A percentile compares a stretch with the other conserved stretches of the same genome.
Evolutionary conservation across 1,140 invertebrate genomes (phyloP).

Genomic region (Neuroterus valhalla): DNA sequence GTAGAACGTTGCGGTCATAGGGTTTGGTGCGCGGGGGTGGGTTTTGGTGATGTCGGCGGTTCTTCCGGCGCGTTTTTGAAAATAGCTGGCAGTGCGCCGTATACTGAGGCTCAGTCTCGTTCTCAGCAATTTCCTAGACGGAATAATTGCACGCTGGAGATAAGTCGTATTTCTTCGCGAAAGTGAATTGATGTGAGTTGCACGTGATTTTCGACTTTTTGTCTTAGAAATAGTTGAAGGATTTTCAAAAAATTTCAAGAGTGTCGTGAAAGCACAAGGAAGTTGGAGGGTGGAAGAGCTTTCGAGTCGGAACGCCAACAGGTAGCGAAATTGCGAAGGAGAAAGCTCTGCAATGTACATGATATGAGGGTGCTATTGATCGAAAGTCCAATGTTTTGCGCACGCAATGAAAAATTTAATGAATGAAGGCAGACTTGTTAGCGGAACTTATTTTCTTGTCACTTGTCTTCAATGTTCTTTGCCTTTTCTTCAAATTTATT

Average conservation of each 20-base stretch:
- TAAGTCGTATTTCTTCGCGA: neutral
- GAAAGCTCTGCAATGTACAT: too few relatives aligned
- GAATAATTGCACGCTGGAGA: constrained; percentile 16
- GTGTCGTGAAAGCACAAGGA: neutral
- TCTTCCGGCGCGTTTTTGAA: neutral
- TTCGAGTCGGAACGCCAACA: constrained; percentile 18
- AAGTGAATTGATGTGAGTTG: neutral
- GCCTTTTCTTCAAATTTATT: too few relatives aligned
- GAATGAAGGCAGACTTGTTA: neutral
- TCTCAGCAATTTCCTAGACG: constrained; percentile 36
- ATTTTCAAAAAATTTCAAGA: neutral
- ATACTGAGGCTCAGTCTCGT: constrained; percentile 43
- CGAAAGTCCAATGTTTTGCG: neutral
- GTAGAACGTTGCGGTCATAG: too few relatives aligned
- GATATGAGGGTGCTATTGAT: constrained; percentile 7
- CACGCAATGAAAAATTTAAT: neutral
- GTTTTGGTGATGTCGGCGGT: constrained; percentile 39
- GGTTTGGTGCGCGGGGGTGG: neutral
- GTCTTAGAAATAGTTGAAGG: neutral
- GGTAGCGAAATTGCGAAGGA: constrained; percentile 3
- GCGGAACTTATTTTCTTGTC: too few relatives aligned
- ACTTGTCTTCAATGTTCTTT: too few relatives aligned
- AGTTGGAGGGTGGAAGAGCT: neutral
- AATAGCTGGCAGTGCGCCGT: constrained; percentile 22
- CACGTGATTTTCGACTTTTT: constrained; percentile 6